Conservation (phyloP, 1,140 invertebrate species). For the Conus ventricosus region DNA sequence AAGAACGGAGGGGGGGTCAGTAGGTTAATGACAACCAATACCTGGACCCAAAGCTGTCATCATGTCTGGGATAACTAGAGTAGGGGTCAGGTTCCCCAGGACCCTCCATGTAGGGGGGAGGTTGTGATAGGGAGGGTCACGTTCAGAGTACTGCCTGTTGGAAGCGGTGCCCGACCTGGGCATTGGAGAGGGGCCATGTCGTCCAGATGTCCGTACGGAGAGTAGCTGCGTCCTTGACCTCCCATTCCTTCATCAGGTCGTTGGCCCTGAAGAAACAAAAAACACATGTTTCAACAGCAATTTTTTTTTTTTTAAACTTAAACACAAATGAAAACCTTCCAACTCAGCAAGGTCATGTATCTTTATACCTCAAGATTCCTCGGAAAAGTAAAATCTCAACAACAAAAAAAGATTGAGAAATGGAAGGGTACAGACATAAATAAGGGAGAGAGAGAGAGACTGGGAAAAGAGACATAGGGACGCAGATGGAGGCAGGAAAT, state of each 20-base stretch:
- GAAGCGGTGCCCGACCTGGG: conserved; percentile 46
- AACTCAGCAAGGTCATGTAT: too few relatives aligned
- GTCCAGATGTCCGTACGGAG: conserved; percentile 40
- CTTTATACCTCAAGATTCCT: too few relatives aligned
- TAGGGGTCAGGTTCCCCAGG: not conserved
- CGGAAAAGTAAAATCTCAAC: too few relatives aligned
- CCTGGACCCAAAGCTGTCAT: conserved; percentile 47
- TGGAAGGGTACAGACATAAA: too few relatives aligned
- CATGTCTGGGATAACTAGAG: conserved; percentile 30
- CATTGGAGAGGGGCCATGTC: conserved; percentile 46
- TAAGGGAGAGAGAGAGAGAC: too few relatives aligned
- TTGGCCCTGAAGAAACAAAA: not conserved
- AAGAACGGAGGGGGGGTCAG: not conserved
- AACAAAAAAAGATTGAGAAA: too few relatives aligned
- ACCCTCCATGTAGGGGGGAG: conserved; percentile 13
- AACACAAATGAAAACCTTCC: too few relatives aligned
- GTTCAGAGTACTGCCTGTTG: conserved; percentile 25
- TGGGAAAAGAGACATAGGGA: too few relatives aligned
- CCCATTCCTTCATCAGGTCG: not conserved
- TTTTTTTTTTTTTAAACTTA: too few relatives aligned
- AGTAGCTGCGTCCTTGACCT: conserved; percentile 35
- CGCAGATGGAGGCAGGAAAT: too few relatives aligned
- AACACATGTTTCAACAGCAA: not conserved
- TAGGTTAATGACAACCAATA: conserved; percentile 9
- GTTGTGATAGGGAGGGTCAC: conserved; percentile 39